phyloP scores from a whole-genome alignment of 2,113 vertebrate genomes.

The Nerophis lumbriciformis region DNA sequence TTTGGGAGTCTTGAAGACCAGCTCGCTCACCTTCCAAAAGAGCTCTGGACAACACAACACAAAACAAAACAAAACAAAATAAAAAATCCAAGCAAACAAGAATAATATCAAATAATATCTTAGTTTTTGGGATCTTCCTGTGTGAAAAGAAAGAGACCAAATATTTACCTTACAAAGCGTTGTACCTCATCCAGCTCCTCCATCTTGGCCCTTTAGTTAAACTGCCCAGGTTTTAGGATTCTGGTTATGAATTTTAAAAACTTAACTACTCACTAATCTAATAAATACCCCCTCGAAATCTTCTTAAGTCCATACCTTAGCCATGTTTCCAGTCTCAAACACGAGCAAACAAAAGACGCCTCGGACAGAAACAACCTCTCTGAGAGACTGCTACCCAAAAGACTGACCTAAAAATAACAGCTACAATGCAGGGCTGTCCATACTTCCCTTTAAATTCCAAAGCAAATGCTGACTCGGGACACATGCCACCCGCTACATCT shows the following conservation, averaged over 20 bases:
- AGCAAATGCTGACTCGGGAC: conserved; percentile 47
- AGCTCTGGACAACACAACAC: conserved; percentile 69
- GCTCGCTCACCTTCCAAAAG: conserved; percentile 84
- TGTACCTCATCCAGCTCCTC: conserved; percentile 53
- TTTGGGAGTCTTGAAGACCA: conserved; percentile 72
- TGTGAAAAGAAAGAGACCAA: neutral
- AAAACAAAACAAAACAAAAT: conserved; percentile 4
- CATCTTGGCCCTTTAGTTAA: conserved; percentile 52
- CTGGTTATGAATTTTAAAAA: conserved; percentile 39
- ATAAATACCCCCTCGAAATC: conserved; percentile 12
- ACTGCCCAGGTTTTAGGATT: conserved; percentile 18
- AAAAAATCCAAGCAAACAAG: conserved; percentile 5
- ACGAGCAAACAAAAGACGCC: conserved; percentile 24
- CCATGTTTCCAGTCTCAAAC: conserved; percentile 25
- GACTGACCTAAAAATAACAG: conserved; percentile 70
- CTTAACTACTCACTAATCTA: conserved; percentile 9
- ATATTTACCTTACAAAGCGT: conserved; percentile 51
- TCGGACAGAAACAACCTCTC: conserved; percentile 43
- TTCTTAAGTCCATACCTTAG: conserved; percentile 29
- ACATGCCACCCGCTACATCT: conserved; percentile 26
- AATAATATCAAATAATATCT: neutral
- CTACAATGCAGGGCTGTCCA: conserved; percentile 47
- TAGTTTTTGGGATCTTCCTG: neutral
- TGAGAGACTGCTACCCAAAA: conserved; percentile 41
- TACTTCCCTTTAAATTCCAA: conserved; percentile 42